These are phyloP conservation scores for Tetanocera ferruginea DNA, from an alignment of 2,888 invertebrate genomes.

Conservation along the genomic window DNA sequence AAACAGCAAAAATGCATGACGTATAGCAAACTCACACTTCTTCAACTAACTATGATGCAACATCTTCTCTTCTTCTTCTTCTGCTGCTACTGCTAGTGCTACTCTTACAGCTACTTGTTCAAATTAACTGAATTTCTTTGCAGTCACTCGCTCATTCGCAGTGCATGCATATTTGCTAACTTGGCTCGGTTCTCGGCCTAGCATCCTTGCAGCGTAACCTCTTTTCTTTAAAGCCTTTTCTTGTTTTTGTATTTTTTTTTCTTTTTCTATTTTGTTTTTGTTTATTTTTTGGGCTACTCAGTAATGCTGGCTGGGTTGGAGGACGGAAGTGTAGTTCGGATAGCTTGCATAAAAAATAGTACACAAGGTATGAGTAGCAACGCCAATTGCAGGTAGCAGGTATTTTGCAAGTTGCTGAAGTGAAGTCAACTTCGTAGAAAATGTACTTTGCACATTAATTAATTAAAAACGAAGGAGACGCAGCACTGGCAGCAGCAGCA, in stretches of 20 bases:
- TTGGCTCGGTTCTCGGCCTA: background rate
- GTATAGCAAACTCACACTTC: background rate
- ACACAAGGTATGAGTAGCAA: no score
- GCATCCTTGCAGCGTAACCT: slow-evolving; percentile 31
- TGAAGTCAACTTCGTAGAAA: slow-evolving; percentile 34
- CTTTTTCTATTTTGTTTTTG: background rate
- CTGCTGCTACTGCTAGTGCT: background rate
- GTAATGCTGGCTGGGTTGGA: background rate
- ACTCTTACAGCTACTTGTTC: slow-evolving; percentile 13
- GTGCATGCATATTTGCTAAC: slow-evolving; percentile 20
- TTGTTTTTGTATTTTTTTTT: background rate
- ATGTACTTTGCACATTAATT: slow-evolving; percentile 37
- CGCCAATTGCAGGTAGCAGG: no score
- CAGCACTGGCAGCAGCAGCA: background rate
- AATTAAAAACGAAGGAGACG: slow-evolving; percentile 34
- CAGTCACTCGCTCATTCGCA: slow-evolving; percentile 5
- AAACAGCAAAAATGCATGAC: background rate
- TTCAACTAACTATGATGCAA: background rate
- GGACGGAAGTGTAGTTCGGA: background rate
- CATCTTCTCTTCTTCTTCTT: slow-evolving; percentile 5
- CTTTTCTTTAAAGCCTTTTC: slow-evolving; percentile 11
- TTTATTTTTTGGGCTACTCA: background rate
- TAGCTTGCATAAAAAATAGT: background rate
- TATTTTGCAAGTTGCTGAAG: background rate
- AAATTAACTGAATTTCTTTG: slow-evolving; percentile 30